A percentile compares a stretch with the other conserved stretches of the same genome.
These are phyloP conservation scores for Danio tinwini DNA, from an alignment of 2,797 vertebrate species.

Conservation along the genomic window DNA sequence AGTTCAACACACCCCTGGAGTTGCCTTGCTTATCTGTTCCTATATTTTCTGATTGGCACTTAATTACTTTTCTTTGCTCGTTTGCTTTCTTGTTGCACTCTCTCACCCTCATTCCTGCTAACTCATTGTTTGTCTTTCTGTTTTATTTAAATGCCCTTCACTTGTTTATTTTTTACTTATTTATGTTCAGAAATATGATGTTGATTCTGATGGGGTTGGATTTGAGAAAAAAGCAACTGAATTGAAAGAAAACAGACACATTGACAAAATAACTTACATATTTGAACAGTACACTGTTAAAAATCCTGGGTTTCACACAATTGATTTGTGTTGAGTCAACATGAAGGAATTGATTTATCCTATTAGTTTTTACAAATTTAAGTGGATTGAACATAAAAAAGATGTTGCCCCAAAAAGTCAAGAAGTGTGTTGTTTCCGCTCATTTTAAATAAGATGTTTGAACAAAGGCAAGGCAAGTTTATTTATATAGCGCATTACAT, in stretches of 20 bases:
- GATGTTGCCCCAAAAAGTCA: no score
- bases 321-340: no score
- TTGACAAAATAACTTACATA: background rate
- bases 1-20: slow-evolving; percentile 25
- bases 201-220: background rate
- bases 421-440: no score
- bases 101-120: background rate
- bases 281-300: background rate
- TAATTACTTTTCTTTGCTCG: slow-evolving; percentile 52
- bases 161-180: background rate
- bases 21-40: slow-evolving; percentile 54
- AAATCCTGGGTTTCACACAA: no score
- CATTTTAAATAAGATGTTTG: no score
- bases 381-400: no score
- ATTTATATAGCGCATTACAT: no score
- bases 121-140: slow-evolving; percentile 1
- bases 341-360: no score
- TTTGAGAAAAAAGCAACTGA: background rate
- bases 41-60: slow-evolving; percentile 47
- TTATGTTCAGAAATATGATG: background rate
- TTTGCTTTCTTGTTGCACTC: slow-evolving; percentile 24
- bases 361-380: no score
- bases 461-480: no score
- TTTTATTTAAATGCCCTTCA: slow-evolving; percentile 25
- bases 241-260: slow-evolving; percentile 1